phyloP scores from a whole-genome alignment of 2,113 vertebrate genomes.

The Eidolon helvum region DNA sequence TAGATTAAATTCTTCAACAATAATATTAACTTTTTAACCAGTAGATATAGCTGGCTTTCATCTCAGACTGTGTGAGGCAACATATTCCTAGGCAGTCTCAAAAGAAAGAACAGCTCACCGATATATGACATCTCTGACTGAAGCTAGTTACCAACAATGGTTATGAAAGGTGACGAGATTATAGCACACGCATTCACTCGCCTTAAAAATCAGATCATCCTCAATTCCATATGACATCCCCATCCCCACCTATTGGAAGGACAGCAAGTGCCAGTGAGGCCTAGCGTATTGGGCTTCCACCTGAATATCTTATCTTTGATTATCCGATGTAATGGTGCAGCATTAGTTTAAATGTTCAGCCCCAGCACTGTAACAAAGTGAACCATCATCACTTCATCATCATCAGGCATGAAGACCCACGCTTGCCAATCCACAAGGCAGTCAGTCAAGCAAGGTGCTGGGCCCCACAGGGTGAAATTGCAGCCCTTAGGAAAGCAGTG shows the following conservation, averaged over 20 bases:
- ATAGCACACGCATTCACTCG: not conserved
- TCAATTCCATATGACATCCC: not conserved
- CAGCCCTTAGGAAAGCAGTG: not conserved
- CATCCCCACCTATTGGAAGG: not conserved
- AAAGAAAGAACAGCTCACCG: not conserved
- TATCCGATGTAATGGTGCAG: not conserved
- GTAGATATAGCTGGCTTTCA: not conserved
- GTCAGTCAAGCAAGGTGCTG: not conserved
- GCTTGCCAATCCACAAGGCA: not conserved
- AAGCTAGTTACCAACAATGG: not conserved
- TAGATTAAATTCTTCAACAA: conserved; percentile 35
- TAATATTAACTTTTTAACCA: conserved; percentile 20
- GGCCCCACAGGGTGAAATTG: not conserved
- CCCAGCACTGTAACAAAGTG: not conserved
- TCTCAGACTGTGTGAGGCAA: not conserved
- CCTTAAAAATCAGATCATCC: not conserved
- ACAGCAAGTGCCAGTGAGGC: not conserved
- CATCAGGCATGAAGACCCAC: not conserved
- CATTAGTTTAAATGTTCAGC: not conserved
- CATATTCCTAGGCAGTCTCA: not conserved
- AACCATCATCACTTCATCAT: not conserved
- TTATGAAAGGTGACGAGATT: not conserved
- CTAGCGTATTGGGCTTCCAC: not conserved
- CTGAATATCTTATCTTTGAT: not conserved
- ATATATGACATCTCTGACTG: not conserved